Percentiles rank a stretch among this genome's conserved stretches.
Evolutionary conservation across 1,140 invertebrate genomes (phyloP).

Genomic region (Aphidius gifuensis): DNA sequence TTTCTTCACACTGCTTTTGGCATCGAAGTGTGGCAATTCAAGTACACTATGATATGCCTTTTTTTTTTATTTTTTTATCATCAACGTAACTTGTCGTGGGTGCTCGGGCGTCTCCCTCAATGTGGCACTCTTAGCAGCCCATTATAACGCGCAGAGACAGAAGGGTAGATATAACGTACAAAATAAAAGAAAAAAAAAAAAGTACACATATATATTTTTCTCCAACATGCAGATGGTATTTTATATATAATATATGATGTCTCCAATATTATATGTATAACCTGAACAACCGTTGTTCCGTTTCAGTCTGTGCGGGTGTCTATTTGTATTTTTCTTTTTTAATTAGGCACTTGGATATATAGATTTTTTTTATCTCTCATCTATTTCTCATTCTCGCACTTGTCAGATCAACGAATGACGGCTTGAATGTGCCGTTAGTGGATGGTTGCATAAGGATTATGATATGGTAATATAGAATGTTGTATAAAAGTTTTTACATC

Average conservation of each 20-base stretch:
- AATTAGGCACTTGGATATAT: constrained; percentile 51
- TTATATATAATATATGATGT: constrained; percentile 2
- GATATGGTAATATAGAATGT: constrained; percentile 29
- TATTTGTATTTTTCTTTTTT: constrained; percentile 37
- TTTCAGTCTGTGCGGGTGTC: constrained; percentile 45
- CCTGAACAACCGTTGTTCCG: neutral
- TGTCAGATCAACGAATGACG: neutral
- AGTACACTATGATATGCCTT: constrained; percentile 49
- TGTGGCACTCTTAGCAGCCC: constrained; percentile 35
- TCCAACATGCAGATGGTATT: neutral
- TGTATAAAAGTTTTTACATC: constrained; percentile 19
- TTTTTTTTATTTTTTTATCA: constrained; percentile 25
- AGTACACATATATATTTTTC: constrained; percentile 9
- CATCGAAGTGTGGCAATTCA: constrained; percentile 54
- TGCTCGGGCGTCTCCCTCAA: constrained; percentile 26
- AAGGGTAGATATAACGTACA: neutral
- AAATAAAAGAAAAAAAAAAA: neutral
- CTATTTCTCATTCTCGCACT: constrained; percentile 7
- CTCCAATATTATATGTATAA: neutral
- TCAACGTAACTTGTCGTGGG: constrained; percentile 38
- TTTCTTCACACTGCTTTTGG: constrained; percentile 25
- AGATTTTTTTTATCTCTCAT: neutral
- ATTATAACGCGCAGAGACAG: constrained; percentile 33
- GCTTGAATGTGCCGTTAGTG: constrained; percentile 46
- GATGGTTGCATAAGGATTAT: constrained; percentile 54